These are phyloP conservation scores for Todiramphus chloris DNA, from an alignment of 2,113 vertebrate species.

Conservation along the genomic window DNA sequence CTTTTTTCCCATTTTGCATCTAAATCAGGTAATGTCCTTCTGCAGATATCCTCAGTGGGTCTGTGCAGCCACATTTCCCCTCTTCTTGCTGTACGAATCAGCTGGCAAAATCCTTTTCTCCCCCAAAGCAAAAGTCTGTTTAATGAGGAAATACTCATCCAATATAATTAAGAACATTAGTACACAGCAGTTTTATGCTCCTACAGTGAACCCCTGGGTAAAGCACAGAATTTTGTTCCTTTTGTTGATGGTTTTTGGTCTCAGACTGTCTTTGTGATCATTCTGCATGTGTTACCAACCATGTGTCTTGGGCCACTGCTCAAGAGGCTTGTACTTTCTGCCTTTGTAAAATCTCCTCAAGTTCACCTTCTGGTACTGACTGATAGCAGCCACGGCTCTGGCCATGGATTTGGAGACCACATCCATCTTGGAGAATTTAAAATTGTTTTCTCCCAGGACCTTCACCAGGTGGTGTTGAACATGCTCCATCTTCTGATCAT, in stretches of 20 bases:
- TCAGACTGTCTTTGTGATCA: not conserved
- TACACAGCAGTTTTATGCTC: not conserved
- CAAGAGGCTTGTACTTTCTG: not conserved
- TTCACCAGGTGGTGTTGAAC: not conserved
- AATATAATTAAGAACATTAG: not conserved
- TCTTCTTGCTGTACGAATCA: not conserved
- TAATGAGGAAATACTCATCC: not conserved
- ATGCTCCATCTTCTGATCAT: not conserved
- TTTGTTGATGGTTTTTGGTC: not conserved
- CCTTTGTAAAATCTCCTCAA: not conserved
- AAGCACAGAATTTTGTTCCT: not conserved
- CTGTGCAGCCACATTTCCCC: not conserved
- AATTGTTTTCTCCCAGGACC: not conserved
- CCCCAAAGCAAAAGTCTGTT: not conserved
- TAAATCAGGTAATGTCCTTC: not conserved
- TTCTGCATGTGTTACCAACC: not conserved
- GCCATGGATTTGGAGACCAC: not conserved
- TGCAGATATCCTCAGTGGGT: not conserved
- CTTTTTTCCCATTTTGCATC: not conserved
- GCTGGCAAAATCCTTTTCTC: not conserved
- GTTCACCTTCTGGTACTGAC: not conserved
- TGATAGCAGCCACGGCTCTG: not conserved
- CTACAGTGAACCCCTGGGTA: not conserved
- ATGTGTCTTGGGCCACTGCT: not conserved
- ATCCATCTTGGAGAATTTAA: not conserved